Evolutionary conservation across 2,113 vertebrate genomes (phyloP).

Genomic region (Triplophysa rosa): DNA sequence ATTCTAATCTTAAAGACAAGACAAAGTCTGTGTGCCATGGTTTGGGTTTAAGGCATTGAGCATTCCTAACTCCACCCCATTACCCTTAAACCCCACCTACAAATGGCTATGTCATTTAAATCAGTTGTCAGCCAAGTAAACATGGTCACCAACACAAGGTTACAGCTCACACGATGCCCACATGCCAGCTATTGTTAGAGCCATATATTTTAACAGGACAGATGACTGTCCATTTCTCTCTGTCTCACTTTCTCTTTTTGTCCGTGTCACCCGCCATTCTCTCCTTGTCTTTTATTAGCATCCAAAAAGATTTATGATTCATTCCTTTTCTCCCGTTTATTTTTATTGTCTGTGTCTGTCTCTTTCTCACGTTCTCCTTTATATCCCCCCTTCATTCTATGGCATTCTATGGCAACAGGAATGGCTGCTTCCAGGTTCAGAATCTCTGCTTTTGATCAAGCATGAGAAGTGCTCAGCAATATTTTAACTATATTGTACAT

Average conservation of each 20-base stretch:
- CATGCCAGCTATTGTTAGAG: constrained; percentile 73
- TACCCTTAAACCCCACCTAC: constrained; percentile 8
- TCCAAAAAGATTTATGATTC: constrained; percentile 18
- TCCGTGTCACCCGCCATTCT: neutral
- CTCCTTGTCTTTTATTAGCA: constrained; percentile 33
- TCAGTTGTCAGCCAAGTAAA: constrained; percentile 56
- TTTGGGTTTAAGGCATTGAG: neutral
- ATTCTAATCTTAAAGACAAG: too few species aligned
- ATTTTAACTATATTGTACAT: constrained; percentile 2
- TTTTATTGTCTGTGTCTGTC: constrained; percentile 18
- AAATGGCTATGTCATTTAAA: constrained; percentile 52
- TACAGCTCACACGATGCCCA: constrained; percentile 47
- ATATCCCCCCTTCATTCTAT: constrained; percentile 3
- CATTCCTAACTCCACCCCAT: constrained; percentile 40
- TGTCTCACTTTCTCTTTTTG: constrained; percentile 9
- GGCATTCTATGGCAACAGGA: constrained; percentile 13
- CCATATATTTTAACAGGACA: constrained; percentile 61
- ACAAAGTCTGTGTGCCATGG: neutral
- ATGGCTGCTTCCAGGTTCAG: constrained; percentile 27
- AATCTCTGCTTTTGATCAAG: constrained; percentile 13
- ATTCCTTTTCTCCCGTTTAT: constrained; percentile 5
- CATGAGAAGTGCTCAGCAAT: constrained; percentile 37
- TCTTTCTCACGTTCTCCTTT: constrained; percentile 20
- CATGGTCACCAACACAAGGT: constrained; percentile 59
- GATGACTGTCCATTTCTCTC: constrained; percentile 37